These are phyloP conservation scores for Eupithecia dodoneata DNA, from an alignment of 2,888 invertebrate species.

Conservation along the genomic window DNA sequence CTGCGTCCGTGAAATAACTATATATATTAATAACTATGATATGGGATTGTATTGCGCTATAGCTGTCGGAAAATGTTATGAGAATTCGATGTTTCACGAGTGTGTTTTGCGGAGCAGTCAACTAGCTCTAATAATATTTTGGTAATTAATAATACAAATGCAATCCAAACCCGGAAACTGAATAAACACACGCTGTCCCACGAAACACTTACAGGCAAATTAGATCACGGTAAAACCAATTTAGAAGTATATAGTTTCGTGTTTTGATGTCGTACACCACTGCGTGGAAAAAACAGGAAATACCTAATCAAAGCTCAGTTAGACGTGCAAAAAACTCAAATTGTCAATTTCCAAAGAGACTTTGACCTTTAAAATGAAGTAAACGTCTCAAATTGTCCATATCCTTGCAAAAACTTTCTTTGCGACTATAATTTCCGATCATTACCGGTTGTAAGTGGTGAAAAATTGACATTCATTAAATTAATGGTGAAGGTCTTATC, in stretches of 20 bases:
- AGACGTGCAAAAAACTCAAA: slow-evolving; percentile 45
- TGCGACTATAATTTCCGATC: slow-evolving; percentile 41
- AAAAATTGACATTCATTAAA: slow-evolving; percentile 39
- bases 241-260: background rate
- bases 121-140: slow-evolving; percentile 15
- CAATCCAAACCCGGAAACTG: background rate
- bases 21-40: no score
- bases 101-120: background rate
- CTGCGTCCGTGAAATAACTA: no score
- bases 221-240: background rate
- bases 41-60: no score
- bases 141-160: slow-evolving; percentile 1
- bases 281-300: slow-evolving; percentile 54
- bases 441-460: slow-evolving; percentile 35
- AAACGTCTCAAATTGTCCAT: slow-evolving; percentile 41
- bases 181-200: background rate
- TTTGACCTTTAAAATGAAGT: slow-evolving; percentile 51
- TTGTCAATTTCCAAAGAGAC: slow-evolving; percentile 40
- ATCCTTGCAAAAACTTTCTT: slow-evolving; percentile 43
- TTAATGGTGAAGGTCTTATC: background rate
- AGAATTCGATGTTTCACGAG: background rate
- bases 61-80: background rate
- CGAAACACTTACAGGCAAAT: slow-evolving; percentile 19
- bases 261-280: background rate
- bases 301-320: slow-evolving; percentile 48